Conservation (phyloP, 1,140 invertebrate genomes). For the Schlechtendalia chinensis region DNA sequence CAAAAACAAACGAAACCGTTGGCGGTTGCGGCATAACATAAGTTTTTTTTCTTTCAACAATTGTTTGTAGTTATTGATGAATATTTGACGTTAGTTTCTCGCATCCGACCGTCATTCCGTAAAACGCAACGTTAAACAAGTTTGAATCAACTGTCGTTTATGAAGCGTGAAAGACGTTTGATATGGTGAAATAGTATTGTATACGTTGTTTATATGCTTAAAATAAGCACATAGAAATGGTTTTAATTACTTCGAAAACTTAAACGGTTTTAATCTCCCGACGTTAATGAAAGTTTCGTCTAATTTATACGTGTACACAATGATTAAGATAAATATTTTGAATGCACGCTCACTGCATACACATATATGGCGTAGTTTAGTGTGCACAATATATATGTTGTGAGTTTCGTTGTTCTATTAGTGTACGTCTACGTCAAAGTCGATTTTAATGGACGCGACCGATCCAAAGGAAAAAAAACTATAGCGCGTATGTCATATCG, state of each 20-base stretch:
- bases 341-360: no score
- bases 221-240: neutral
- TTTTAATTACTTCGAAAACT: slow-evolving; percentile 19
- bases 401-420: no score
- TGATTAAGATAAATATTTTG: neutral
- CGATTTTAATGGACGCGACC: no score
- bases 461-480: no score
- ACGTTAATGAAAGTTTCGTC: neutral
- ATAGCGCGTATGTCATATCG: no score
- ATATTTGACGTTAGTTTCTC: neutral
- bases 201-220: neutral
- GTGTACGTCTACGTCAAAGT: no score
- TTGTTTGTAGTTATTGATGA: slow-evolving; percentile 10
- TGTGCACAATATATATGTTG: no score
- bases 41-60: no score
- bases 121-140: neutral
- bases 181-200: neutral
- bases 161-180: neutral
- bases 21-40: no score
- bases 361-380: no score
- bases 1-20: no score
- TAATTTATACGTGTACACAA: neutral
- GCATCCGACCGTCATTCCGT: neutral
- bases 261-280: neutral
- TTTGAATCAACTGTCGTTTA: neutral